Conservation (phyloP, 2,888 invertebrate genomes). For the Melanophora roralis region DNA sequence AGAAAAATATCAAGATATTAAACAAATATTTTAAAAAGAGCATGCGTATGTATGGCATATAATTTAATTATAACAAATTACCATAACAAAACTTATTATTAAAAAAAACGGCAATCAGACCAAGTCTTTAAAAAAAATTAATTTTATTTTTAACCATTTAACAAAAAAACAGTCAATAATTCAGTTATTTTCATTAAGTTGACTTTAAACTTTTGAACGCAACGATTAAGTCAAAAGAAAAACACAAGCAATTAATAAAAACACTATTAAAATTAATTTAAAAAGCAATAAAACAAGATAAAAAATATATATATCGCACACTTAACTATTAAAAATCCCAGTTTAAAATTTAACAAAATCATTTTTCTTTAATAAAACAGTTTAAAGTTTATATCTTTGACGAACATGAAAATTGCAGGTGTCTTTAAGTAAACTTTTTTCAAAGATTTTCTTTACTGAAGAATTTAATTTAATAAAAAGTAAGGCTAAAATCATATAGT, state of each 20-base stretch:
- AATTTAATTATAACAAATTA: constrained; percentile 16
- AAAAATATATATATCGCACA: neutral
- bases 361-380: too few species aligned
- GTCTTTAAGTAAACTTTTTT: too few species aligned
- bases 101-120: neutral
- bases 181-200: neutral
- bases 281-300: neutral
- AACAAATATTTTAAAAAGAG: neutral
- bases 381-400: too few species aligned
- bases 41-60: too few species aligned
- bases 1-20: constrained; percentile 16
- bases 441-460: too few species aligned
- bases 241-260: constrained; percentile 55
- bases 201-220: constrained; percentile 41
- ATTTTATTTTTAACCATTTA: neutral
- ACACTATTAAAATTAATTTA: constrained; percentile 15
- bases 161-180: constrained; percentile 1
- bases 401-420: too few species aligned
- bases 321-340: too few species aligned
- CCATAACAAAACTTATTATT: neutral
- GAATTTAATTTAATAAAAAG: too few species aligned
- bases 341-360: too few species aligned
- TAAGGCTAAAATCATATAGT: too few species aligned
- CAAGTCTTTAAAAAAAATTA: neutral
- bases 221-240: constrained; percentile 48